Evolutionary conservation across 2,888 invertebrate species (phyloP), one percentile per base, ranked within the genome.

Genomic region (Selenia dentaria): DNA sequence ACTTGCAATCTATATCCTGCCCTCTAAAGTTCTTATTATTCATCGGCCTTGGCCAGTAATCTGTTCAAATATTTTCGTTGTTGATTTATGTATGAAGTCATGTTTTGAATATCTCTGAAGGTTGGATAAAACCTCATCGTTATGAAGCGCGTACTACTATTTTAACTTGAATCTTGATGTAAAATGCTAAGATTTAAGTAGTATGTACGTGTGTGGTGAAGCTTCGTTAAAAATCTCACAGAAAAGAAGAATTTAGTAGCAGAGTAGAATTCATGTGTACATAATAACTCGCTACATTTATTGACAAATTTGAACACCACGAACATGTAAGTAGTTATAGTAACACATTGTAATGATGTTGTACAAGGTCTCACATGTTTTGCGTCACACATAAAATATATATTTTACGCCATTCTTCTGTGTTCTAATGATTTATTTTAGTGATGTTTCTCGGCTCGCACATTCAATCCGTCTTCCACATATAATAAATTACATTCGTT

Each of bases 341-440:
- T 2, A 0, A 22, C 8, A 8, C 2, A 8, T 22, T 1, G 1
- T 4, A 22, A 2, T 16, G 16, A 16, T 16, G 22, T 22, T 6
- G 22, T 22, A 36, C 60, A 64, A 64, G 62, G 62, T 49, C 55
- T 49, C 46, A 39, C 31, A 42, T 35, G 37, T 40, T 43, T 38
- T 42, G 33, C 51, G 56, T 45, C 24, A 45, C 13, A 52, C 27
- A 38, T 8, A 22, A 22, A 22, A 8, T 1, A 8, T 22, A 22
- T 16, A 16, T 16, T 16, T 16, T 16, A 16, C 16, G 16, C 2
- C 4, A 16, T 16, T 16, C 16, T 3, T 16, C 2, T 16, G 16
- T n/a, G n/a, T n/a, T n/a, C n/a, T n/a, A n/a, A n/a, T n/a, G n/a
- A n/a, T n/a, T n/a, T n/a, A n/a, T n/a, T n/a, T n/a, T n/a, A n/a